phyloP scores from a whole-genome alignment of 2,113 vertebrate genomes.

The Charadrius vociferus region DNA sequence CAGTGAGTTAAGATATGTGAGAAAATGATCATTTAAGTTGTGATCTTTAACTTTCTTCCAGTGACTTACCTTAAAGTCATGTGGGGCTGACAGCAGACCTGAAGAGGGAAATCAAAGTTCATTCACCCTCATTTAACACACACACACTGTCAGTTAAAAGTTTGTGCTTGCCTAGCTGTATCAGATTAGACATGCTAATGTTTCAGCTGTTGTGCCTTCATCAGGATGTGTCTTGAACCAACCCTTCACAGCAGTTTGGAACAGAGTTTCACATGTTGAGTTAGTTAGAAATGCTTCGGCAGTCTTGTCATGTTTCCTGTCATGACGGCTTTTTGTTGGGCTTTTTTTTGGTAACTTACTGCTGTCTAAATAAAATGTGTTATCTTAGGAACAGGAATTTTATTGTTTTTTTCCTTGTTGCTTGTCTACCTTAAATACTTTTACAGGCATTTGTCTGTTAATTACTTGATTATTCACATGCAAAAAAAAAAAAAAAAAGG shows the following conservation, averaged over 20 bases:
- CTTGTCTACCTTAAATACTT: not conserved
- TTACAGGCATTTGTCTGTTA: not conserved
- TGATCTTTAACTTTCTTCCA: not conserved
- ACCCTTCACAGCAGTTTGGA: not conserved
- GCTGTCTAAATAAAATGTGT: not conserved
- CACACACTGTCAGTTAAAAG: not conserved
- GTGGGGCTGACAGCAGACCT: not conserved
- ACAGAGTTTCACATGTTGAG: not conserved
- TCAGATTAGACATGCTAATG: not conserved
- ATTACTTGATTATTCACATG: not conserved
- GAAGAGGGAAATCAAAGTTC: not conserved
- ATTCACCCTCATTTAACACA: not conserved
- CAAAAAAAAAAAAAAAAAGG: not conserved
- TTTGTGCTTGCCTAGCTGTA: not conserved
- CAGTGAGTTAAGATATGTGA: not conserved
- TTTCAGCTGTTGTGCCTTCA: not conserved
- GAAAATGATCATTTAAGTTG: not conserved
- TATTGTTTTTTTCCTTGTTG: not conserved
- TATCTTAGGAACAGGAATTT: not conserved
- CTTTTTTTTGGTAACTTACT: not conserved
- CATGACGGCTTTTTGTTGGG: not conserved
- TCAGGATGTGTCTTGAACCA: not conserved
- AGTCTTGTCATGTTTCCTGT: not conserved
- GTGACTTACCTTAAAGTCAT: not conserved
- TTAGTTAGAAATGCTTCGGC: not conserved